A percentile compares a stretch with the other conserved stretches of the same genome.
phyloP scores from a whole-genome alignment of 30 jellyfish, hydroid and myxozoan species.

The Sanderia malayensis region DNA sequence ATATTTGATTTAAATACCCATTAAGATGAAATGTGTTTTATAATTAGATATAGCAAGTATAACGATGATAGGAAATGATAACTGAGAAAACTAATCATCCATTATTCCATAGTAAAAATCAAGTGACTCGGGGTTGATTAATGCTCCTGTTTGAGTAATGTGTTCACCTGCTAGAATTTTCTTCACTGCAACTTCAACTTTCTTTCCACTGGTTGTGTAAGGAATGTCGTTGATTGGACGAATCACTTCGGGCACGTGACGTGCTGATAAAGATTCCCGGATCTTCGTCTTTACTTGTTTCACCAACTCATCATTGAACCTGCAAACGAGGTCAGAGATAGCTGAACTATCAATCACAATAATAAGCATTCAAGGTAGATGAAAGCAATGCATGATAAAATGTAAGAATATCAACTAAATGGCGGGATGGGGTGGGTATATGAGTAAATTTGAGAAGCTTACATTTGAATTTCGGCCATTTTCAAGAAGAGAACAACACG shows the following conservation, averaged over 20 bases:
- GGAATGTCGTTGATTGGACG: slow-evolving; percentile 85
- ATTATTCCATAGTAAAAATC: slow-evolving; percentile 74
- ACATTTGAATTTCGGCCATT: slow-evolving; percentile 65
- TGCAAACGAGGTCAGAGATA: slow-evolving; percentile 11
- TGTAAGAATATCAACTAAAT: too few relatives aligned
- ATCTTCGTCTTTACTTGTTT: slow-evolving; percentile 55
- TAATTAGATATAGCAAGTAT: too few relatives aligned
- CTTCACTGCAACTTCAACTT: slow-evolving; percentile 97
- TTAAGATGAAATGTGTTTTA: too few relatives aligned
- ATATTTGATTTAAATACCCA: too few relatives aligned
- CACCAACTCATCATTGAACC: slow-evolving; percentile 65
- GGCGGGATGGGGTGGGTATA: too few relatives aligned
- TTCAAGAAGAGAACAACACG: slow-evolving; percentile 84
- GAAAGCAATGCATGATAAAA: too few relatives aligned
- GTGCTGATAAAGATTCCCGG: slow-evolving; percentile 79
- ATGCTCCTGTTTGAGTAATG: slow-evolving; percentile 77
- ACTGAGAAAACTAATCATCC: too few relatives aligned
- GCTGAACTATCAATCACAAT: too few relatives aligned
- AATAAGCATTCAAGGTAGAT: too few relatives aligned
- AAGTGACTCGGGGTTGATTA: slow-evolving; percentile 87
- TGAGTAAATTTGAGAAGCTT: too few relatives aligned
- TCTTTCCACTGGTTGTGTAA: slow-evolving; percentile 96
- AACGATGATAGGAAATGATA: too few relatives aligned
- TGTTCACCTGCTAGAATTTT: slow-evolving; percentile 84
- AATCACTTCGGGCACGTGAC: slow-evolving; percentile 92